A percentile compares a stretch with the other conserved stretches of the same genome.
Conservation (phyloP, 2,797 vertebrate species). For the Psittacula echo region DNA sequence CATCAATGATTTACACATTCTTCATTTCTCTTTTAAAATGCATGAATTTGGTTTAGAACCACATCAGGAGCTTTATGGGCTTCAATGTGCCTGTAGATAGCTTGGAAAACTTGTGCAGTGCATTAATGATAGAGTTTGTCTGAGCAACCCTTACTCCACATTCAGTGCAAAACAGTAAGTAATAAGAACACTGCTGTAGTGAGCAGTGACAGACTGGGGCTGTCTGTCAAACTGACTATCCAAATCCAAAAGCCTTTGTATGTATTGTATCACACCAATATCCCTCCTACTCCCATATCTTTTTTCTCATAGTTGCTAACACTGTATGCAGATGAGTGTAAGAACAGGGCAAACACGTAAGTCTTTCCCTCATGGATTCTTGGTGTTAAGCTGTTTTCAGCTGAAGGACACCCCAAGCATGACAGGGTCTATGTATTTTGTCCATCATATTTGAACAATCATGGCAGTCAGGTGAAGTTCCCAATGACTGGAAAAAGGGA, state of each 20-base stretch:
- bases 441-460: too few species aligned
- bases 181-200: not conserved
- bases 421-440: not conserved
- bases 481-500: too few species aligned
- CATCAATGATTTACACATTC: not conserved
- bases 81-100: rapidly evolving
- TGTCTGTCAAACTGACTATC: not conserved
- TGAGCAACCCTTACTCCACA: not conserved
- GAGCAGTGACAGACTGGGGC: not conserved
- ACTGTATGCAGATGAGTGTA: rapidly evolving
- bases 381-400: not conserved
- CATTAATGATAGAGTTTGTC: not conserved
- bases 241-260: not conserved
- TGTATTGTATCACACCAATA: not conserved
- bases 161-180: not conserved
- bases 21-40: not conserved
- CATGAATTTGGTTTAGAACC: not conserved
- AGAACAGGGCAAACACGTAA: rapidly evolving
- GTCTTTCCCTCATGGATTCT: not conserved
- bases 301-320: not conserved
- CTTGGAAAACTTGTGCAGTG: not conserved
- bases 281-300: not conserved
- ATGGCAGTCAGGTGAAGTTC: too few species aligned
- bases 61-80: not conserved
- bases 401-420: not conserved